These are phyloP conservation scores for Coelopa frigida DNA, from an alignment of 1,140 invertebrate genomes.

Conservation along the genomic window DNA sequence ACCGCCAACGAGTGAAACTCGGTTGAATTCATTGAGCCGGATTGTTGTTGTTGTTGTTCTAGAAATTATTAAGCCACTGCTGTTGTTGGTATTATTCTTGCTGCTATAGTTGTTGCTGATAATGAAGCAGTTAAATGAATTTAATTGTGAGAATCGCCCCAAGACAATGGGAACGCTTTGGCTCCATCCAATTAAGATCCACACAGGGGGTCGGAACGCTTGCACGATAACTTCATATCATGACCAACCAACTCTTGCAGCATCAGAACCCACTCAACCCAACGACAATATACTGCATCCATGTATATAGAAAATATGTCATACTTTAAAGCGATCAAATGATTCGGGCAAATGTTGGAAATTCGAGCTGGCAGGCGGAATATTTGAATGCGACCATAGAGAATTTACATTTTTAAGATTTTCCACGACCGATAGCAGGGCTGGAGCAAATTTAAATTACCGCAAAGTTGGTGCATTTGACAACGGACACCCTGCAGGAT, in stretches of 20 bases:
- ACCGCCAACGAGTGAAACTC: too few species aligned
- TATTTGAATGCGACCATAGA: not conserved
- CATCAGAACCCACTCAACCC: too few species aligned
- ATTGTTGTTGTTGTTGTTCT: conserved; percentile 3
- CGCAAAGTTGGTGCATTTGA: conserved; percentile 11
- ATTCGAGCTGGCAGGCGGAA: too few species aligned
- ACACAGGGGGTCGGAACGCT: too few species aligned
- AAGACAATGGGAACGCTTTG: conserved; percentile 6
- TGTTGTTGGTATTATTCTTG: conserved; percentile 1
- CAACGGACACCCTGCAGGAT: conserved; percentile 10
- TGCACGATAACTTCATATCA: too few species aligned
- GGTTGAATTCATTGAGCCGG: too few species aligned
- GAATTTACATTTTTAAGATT: not conserved
- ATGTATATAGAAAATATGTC: too few species aligned
- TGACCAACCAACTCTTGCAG: too few species aligned
- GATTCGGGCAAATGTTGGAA: too few species aligned
- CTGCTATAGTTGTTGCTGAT: conserved; percentile 15
- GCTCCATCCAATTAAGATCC: conserved; percentile 6
- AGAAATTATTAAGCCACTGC: not conserved
- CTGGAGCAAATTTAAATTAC: conserved; percentile 13
- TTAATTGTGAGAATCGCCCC: conserved; percentile 36
- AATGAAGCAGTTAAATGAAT: conserved; percentile 44
- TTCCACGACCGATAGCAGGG: too few species aligned
- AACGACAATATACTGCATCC: too few species aligned
- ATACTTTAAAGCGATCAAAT: too few species aligned